These are phyloP conservation scores for Bos taurus DNA, from an alignment of 2,113 vertebrate genomes.

Conservation along the genomic window ARS-UCD2.0 NC_037330.1:63846001-63846500, in stretches of 20 bases:
- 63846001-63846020: neutral
- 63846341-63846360: conserved; percentile 55
- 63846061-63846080: neutral
- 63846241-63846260: conserved; percentile 22
- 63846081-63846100: neutral
- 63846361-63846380: conserved; percentile 31
- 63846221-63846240: neutral
- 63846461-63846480: neutral
- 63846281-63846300: neutral
- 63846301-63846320: conserved; percentile 32
- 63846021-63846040: neutral
- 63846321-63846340: conserved; percentile 50
- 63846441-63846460: neutral
- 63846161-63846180: neutral
- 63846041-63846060: neutral
- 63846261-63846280: conserved; percentile 14
- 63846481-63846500: neutral
- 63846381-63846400: conserved; percentile 38
- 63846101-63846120: neutral
- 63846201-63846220: neutral
- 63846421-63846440: neutral
- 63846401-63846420: conserved; percentile 37
- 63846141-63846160: neutral
- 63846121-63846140: neutral
- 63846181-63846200: neutral